Base-by-base conservation (phyloP, 2,888 invertebrate species). In the Mongoloraphidia duomilia region DNA sequence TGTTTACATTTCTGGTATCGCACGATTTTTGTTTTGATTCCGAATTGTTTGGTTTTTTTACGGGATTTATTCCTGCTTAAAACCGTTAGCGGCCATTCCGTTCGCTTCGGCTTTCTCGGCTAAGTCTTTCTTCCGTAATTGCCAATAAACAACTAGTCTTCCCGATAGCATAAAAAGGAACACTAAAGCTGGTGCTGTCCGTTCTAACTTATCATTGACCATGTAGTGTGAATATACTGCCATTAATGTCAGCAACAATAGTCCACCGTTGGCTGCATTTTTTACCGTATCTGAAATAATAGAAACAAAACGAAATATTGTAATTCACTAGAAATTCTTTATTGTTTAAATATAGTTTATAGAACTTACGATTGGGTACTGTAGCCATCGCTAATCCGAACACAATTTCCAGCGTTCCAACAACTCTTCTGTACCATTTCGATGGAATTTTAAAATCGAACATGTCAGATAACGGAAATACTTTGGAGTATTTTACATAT, bases 401-500 rank as follows among this genome's bases (percentile, higher is more conserved):
- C 52, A 85, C 67, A 58, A 92, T 84, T 70, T 93, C 92, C 58
- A 88, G 71, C 14, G 80, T 79, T 49, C 92, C 92, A 50, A 92
- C 84, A 8, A 82, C 76, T 61, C 90, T 76, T 57, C 92, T 74
- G 65, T 91, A 92, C 89, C 90, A 90, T 75, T 92, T 92, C 50
- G 91, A 89, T 44, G 91, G 89, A 56, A 93, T 75, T 72, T 91
- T 91, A 61, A 91, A 80, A 61, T 88, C 87, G 55, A 92, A 69
- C 51, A 80, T 75, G 56, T 83, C 83, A 44, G 86, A 76, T 45
- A 92, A 68, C 41, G 92, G 92, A 67, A 93, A 92, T 50, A 91
- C 91, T 74, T 92, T 92, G n/a, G 92, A 86, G 68, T 92, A 92
- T 69, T 89, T 86, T n/a, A 92, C 91, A 64, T 90, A 93, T 67